phyloP scores from a whole-genome alignment of 2,797 vertebrate species.

The Anguilla obscura region DNA sequence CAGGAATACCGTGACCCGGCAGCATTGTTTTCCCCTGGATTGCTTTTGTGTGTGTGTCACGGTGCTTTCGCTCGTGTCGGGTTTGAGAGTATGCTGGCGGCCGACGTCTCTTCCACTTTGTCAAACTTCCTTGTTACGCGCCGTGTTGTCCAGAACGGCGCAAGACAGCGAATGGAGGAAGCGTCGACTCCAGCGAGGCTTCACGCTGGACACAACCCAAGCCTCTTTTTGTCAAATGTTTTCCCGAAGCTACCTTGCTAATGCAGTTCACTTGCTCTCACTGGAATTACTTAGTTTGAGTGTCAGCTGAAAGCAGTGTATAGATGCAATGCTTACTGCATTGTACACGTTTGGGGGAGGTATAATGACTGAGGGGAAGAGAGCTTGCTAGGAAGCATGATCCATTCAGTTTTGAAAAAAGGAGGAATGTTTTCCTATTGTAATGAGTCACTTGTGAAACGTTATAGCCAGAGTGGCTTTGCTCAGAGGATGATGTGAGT shows the following conservation, averaged over 20 bases:
- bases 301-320: not conserved
- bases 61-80: not conserved
- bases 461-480: slow-evolving; percentile 41
- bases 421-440: not conserved
- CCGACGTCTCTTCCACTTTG: not conserved
- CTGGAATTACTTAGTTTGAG: not conserved
- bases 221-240: not conserved
- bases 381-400: not conserved
- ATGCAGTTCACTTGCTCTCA: not conserved
- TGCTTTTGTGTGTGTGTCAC: not conserved
- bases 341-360: not conserved
- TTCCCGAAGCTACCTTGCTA: not conserved
- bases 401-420: not conserved
- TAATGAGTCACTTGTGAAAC: slow-evolving; percentile 12
- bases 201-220: not conserved
- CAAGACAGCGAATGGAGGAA: not conserved
- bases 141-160: not conserved
- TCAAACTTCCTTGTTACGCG: not conserved
- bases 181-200: not conserved
- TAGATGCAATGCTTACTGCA: not conserved
- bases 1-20: not conserved
- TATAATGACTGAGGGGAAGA: not conserved
- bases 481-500: slow-evolving; percentile 7
- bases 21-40: not conserved
- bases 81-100: not conserved